A percentile compares a stretch with the other conserved stretches of the same genome.
These are phyloP conservation scores for Rhinogobius similis DNA, from an alignment of 2,113 vertebrate genomes.

Conservation along the genomic window DNA sequence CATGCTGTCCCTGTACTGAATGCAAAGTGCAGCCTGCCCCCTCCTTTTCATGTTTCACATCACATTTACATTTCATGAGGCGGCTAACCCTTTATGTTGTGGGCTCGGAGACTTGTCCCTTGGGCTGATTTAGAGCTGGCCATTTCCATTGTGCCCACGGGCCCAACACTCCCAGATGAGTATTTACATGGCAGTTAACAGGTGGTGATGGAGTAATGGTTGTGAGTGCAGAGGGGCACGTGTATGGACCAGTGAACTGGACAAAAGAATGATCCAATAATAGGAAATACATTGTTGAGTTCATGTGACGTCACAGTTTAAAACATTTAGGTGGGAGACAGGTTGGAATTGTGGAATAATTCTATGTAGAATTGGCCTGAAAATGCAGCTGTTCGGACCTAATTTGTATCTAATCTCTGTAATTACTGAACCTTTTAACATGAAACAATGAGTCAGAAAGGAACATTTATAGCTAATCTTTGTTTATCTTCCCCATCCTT, in stretches of 20 bases:
- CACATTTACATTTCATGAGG: constrained; percentile 68
- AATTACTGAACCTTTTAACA: too few species aligned
- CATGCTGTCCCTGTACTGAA: constrained; percentile 24
- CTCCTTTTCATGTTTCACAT: constrained; percentile 6
- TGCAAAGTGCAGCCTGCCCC: constrained; percentile 52
- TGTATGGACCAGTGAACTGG: constrained; percentile 68
- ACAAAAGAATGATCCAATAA: background rate
- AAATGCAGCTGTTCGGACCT: too few species aligned
- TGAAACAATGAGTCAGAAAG: too few species aligned
- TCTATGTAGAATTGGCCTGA: too few species aligned
- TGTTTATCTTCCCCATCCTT: too few species aligned
- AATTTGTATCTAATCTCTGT: too few species aligned
- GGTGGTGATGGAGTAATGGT: constrained; percentile 96
- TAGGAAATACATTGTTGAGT: too few species aligned
- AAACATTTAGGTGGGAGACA: too few species aligned
- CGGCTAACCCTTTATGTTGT: constrained; percentile 39
- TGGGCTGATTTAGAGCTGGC: constrained; percentile 86
- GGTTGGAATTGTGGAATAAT: too few species aligned
- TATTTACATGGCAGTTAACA: constrained; percentile 99
- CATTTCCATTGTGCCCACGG: constrained; percentile 80
- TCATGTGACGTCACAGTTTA: too few species aligned
- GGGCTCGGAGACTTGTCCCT: constrained; percentile 85
- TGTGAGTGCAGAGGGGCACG: constrained; percentile 91
- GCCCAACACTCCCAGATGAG: constrained; percentile 88
- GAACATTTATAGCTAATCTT: too few species aligned